Evolutionary conservation across 2,888 invertebrate genomes (phyloP).

Genomic region (Syritta pipiens): DNA sequence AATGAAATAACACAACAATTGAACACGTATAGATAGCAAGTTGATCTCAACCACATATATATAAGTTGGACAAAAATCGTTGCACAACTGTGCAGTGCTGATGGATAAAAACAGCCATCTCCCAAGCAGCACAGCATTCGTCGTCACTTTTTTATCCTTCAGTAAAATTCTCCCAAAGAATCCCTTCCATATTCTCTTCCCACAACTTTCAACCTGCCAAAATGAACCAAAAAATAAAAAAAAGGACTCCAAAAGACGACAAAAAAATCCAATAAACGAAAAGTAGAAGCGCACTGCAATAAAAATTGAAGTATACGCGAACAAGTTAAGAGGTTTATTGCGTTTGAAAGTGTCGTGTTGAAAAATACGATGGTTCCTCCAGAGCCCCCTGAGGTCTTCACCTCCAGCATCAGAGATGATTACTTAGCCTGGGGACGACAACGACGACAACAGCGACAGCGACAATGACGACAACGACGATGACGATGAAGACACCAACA

Average conservation of each 20-base stretch:
- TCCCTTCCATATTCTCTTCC: too few relatives aligned
- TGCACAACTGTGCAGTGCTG: too few relatives aligned
- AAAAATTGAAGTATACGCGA: conserved; percentile 71
- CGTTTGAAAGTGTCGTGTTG: conserved; percentile 71
- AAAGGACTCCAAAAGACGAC: conserved; percentile 3
- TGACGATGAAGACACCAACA: conserved; percentile 11
- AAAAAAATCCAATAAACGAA: conserved; percentile 39
- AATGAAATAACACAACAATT: too few relatives aligned
- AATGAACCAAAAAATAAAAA: background rate
- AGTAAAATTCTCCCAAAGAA: too few relatives aligned
- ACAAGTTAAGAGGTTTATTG: conserved; percentile 72
- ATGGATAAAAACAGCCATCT: too few relatives aligned
- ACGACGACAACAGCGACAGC: conserved; percentile 2
- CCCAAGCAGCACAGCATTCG: too few relatives aligned
- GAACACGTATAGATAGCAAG: too few relatives aligned
- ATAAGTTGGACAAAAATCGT: too few relatives aligned
- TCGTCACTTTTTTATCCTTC: too few relatives aligned
- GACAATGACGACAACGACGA: conserved; percentile 19
- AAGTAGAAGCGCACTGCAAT: conserved; percentile 52
- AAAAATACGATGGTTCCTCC: conserved; percentile 70
- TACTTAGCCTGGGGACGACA: conserved; percentile 55
- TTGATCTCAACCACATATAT: too few relatives aligned
- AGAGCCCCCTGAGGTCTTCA: conserved; percentile 53
- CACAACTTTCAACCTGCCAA: too few relatives aligned
- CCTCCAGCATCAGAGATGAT: conserved; percentile 62